phyloP scores from a whole-genome alignment of 2,113 vertebrate species.

The Nothocercus nigrocapillus region DNA sequence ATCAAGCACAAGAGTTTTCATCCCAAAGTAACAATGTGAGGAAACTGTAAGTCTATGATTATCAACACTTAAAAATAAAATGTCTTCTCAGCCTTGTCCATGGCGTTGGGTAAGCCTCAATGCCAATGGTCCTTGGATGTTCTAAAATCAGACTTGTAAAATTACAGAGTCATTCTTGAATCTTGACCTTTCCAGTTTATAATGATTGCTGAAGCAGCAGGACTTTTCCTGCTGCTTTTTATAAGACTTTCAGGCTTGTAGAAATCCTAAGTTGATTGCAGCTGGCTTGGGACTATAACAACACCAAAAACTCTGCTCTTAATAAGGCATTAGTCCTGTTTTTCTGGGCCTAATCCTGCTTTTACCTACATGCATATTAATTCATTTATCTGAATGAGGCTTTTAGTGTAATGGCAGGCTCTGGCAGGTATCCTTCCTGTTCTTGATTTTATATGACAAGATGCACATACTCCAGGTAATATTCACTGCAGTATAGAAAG shows the following conservation, averaged over 20 bases:
- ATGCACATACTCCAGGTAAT: neutral
- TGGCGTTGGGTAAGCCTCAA: neutral
- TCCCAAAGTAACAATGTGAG: neutral
- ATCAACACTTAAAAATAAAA: neutral
- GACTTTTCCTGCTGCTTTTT: conserved; percentile 38
- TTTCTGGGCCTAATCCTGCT: neutral
- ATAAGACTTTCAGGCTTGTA: conserved; percentile 12
- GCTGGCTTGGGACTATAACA: conserved; percentile 18
- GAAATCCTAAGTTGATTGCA: conserved; percentile 23
- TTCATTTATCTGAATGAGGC: neutral
- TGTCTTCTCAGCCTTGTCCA: neutral
- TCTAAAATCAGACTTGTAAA: conserved; percentile 18
- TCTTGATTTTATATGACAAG: neutral
- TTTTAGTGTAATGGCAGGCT: neutral
- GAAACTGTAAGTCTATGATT: neutral
- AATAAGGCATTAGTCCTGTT: neutral
- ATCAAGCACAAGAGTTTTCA: neutral
- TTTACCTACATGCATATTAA: neutral
- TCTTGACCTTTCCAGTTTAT: conserved; percentile 46
- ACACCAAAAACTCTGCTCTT: neutral
- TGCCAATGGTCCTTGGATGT: neutral
- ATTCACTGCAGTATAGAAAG: neutral
- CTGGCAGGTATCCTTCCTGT: neutral
- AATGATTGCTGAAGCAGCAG: conserved; percentile 39
- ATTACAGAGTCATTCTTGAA: neutral